phyloP scores from a whole-genome alignment of 2,888 invertebrate species.

The Enoplolaimus lenunculus region DNA sequence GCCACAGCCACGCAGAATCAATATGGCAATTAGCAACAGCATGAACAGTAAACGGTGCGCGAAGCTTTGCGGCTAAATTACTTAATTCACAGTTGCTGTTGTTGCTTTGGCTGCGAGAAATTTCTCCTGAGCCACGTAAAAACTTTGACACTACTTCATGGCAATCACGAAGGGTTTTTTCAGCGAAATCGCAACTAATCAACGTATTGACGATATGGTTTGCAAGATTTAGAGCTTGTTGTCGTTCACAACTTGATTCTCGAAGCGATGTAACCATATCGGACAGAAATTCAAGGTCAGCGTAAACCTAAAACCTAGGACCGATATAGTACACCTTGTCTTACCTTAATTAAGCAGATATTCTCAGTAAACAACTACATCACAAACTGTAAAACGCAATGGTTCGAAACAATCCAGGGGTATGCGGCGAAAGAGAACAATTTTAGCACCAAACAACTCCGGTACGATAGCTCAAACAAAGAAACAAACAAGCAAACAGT shows the following conservation, averaged over 20 bases:
- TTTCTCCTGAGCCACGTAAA: neutral
- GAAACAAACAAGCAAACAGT: too few species aligned
- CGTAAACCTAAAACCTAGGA: too few species aligned
- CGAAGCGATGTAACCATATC: neutral
- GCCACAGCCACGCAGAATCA: constrained; percentile 47
- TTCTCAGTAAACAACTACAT: too few species aligned
- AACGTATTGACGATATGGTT: neutral
- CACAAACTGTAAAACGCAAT: too few species aligned
- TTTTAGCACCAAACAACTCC: too few species aligned
- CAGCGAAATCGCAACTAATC: neutral
- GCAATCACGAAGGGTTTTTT: neutral
- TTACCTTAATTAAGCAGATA: too few species aligned
- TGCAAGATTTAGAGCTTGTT: neutral
- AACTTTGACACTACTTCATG: neutral
- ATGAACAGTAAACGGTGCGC: constrained; percentile 32
- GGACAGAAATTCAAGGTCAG: neutral
- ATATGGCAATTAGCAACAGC: constrained; percentile 48
- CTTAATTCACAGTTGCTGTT: neutral
- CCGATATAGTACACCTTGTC: too few species aligned
- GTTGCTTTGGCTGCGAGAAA: neutral
- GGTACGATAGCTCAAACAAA: too few species aligned
- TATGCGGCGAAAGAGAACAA: too few species aligned
- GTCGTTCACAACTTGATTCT: neutral
- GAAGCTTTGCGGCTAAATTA: neutral
- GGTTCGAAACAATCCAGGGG: too few species aligned